Conservation (phyloP, 2,888 invertebrate species). For the Saturnia japonica region DNA sequence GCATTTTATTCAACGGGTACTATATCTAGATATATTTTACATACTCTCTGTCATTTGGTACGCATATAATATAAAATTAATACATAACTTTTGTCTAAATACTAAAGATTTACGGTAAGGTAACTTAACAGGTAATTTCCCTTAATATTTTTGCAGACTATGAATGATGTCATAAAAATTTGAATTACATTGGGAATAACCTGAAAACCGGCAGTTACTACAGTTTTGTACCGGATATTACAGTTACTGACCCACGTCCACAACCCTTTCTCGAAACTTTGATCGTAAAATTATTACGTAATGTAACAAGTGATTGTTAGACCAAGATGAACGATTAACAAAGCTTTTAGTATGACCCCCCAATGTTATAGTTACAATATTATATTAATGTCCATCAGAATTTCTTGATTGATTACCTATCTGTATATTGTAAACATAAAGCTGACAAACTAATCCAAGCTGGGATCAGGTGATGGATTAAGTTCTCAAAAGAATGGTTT, state of each 20-base stretch:
- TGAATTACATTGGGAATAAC: background rate
- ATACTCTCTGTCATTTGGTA: too few species aligned
- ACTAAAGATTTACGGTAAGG: too few species aligned
- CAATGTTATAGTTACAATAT: background rate
- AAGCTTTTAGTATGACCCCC: background rate
- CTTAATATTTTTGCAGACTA: background rate
- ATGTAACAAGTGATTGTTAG: constrained; percentile 11
- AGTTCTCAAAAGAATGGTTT: background rate
- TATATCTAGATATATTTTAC: too few species aligned
- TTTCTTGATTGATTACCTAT: background rate
- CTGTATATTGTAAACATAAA: background rate
- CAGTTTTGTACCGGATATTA: background rate
- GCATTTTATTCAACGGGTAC: too few species aligned
- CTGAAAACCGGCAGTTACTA: background rate
- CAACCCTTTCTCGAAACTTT: constrained; percentile 20
- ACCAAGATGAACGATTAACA: constrained; percentile 10
- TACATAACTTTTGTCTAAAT: too few species aligned
- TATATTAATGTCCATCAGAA: background rate
- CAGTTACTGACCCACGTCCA: background rate
- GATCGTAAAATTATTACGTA: constrained; percentile 25
- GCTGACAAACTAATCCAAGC: constrained; percentile 1
- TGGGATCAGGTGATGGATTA: constrained; percentile 5
- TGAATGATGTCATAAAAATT: background rate
- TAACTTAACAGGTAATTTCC: too few species aligned
- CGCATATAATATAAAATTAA: too few species aligned